A percentile compares a stretch with the other conserved stretches of the same genome.
phyloP scores from a whole-genome alignment of 2,888 invertebrate genomes.

The Busseola fusca region DNA sequence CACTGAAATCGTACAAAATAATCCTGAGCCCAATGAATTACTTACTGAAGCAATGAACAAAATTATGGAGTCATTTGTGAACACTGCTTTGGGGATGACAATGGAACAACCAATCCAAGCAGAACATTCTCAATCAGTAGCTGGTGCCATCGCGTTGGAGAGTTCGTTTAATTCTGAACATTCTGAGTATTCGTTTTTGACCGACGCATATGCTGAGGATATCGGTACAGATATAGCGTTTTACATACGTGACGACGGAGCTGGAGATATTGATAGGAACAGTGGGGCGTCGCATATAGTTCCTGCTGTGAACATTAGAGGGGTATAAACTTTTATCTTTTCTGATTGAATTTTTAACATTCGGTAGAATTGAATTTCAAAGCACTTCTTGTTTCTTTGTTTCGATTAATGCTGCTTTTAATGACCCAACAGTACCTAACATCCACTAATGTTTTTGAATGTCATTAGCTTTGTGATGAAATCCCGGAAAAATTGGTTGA shows the following conservation, averaged over 20 bases:
- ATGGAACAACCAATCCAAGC: slow-evolving; percentile 54
- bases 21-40: slow-evolving; percentile 63
- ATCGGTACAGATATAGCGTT: slow-evolving; percentile 68
- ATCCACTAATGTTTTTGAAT: neutral
- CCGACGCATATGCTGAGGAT: slow-evolving; percentile 69
- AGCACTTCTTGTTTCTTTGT: neutral
- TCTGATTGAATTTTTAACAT: neutral
- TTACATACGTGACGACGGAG: slow-evolving; percentile 66
- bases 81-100: slow-evolving; percentile 67
- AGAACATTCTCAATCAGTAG: slow-evolving; percentile 39
- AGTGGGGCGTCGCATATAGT: slow-evolving; percentile 50
- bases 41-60: slow-evolving; percentile 69
- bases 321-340: slow-evolving; percentile 45
- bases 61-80: slow-evolving; percentile 74
- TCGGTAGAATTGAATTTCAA: neutral
- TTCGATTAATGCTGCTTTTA: neutral
- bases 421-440: neutral
- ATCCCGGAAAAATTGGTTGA: slow-evolving; percentile 47
- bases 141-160: slow-evolving; percentile 49
- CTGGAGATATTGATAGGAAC: slow-evolving; percentile 49
- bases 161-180: slow-evolving; percentile 62
- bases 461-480: slow-evolving; percentile 44
- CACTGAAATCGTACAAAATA: slow-evolving; percentile 57
- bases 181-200: slow-evolving; percentile 75
- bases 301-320: slow-evolving; percentile 58